A percentile compares a stretch with the other conserved stretches of the same genome.
Conservation (phyloP, 2,888 invertebrate species). For the Candidula unifasciata region DNA sequence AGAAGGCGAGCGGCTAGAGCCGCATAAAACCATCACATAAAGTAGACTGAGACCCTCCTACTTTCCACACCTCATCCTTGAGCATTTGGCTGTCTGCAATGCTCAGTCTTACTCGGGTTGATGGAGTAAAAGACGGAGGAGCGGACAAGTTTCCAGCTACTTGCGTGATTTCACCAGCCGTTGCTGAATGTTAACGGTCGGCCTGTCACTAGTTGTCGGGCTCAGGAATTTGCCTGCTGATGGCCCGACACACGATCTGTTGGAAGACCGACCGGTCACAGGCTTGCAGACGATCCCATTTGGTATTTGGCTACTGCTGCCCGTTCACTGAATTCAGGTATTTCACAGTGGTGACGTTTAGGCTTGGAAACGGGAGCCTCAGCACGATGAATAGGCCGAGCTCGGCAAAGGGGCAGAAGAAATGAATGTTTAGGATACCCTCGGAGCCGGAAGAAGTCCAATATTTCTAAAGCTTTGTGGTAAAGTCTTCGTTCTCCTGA, state of each 20-base stretch:
- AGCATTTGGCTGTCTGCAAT: neutral
- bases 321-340: neutral
- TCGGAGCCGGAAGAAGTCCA: too few relatives aligned
- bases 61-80: conserved; percentile 32
- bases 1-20: neutral
- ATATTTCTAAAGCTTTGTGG: too few relatives aligned
- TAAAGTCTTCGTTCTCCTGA: too few relatives aligned
- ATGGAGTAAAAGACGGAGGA: neutral
- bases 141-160: neutral
- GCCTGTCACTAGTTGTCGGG: conserved; percentile 16
- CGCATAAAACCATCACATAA: neutral
- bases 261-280: neutral
- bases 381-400: too few relatives aligned
- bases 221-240: neutral
- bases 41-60: neutral
- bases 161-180: neutral
- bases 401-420: too few relatives aligned
- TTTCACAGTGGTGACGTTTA: too few relatives aligned
- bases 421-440: too few relatives aligned
- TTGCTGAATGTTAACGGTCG: neutral
- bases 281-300: neutral
- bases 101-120: neutral
- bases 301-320: neutral
- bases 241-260: conserved; percentile 5
- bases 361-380: too few relatives aligned